Base-by-base conservation (phyloP, 2,888 invertebrate genomes). In the Chrysolina oricalcia region DNA sequence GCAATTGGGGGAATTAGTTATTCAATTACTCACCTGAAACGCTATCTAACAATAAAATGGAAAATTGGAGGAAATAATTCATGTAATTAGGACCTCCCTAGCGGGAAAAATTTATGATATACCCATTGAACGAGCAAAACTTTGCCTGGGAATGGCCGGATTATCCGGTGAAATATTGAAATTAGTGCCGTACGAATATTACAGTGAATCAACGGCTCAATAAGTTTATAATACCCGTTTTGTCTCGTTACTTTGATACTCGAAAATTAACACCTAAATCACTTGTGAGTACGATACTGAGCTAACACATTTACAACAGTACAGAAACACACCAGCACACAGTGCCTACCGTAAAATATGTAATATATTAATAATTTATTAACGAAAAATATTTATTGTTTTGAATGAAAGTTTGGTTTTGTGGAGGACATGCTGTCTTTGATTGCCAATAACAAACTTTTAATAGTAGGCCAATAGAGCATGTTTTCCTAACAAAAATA, bases 81-180 rank as follows among this genome's bases (percentile, higher is more conserved):
- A 59, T 27, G 59, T 59, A 59, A 59, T 59, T 59, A 59, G 59
- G 9, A 27, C 23, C 27, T 59, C 59, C 59, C 59, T 17, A 35
- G 59, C 35, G 59, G 27, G 27, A 59, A 59, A 59, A 59, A 59
- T 59, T 35, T 59, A 59, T 59, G 59, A 59, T 27, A 59, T 59
- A 35, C 59, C 27, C 27, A 2, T 27, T 59, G 17, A 59, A n/a
- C 35, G 59, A 59, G 59, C 59, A 35, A 21, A 59, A 59, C 59
- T 59, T 59, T 59, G n/a, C 59, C 59, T 59, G 35, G 35, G 9
- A 59, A 59, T 59, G 23, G 35, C 59, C 27, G 35, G 59, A 59
- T 59, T 59, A 59, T 59, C 59, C 59, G 17, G 59, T 59, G 59
- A 59, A 59, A 35, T 59, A 59, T 59, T 59, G 59, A 59, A 35